Conservation (phyloP, 2,888 invertebrate genomes). For the Stenichneumon culpator region DNA sequence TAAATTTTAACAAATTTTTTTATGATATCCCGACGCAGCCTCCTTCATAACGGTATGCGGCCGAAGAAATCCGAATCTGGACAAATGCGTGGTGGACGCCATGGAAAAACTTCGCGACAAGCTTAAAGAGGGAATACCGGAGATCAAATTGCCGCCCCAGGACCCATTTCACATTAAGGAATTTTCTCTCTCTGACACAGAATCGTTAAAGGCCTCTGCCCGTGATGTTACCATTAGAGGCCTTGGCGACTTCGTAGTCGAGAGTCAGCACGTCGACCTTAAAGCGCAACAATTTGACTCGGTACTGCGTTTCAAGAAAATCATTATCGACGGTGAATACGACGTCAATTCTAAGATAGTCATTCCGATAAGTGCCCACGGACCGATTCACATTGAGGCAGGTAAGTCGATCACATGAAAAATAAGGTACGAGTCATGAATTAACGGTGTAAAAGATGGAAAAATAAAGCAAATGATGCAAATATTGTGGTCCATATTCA, state of each 20-base stretch:
- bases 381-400: background rate
- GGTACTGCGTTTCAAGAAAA: background rate
- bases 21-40: background rate
- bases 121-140: background rate
- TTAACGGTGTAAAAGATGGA: background rate
- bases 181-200: background rate
- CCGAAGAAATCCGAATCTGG: background rate
- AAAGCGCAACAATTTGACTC: background rate
- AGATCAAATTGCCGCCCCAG: background rate
- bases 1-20: background rate
- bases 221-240: background rate
- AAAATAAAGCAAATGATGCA: background rate
- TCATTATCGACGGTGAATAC: background rate
- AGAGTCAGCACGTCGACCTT: background rate
- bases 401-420: background rate
- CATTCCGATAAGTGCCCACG: background rate
- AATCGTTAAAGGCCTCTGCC: background rate
- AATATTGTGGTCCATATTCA: background rate
- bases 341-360: background rate
- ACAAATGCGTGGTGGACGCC: background rate
- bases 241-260: background rate
- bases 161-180: background rate
- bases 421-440: background rate
- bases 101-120: background rate
- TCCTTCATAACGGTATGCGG: background rate